Conservation (phyloP, 2,113 vertebrate genomes). For the Glaucomys volans region DNA sequence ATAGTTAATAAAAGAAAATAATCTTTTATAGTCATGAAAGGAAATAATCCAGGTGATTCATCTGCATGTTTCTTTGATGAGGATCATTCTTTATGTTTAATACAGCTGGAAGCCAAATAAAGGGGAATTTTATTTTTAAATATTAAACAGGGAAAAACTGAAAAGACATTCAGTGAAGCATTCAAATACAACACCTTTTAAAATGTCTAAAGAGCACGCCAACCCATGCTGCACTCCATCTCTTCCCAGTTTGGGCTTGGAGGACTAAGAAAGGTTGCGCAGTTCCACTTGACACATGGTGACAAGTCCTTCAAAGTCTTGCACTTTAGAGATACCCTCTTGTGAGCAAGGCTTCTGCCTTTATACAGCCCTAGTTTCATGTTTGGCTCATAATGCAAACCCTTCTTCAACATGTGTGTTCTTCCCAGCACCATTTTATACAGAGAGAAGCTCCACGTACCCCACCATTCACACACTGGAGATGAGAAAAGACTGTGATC, state of each 20-base stretch:
- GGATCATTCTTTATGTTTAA: slow-evolving; percentile 43
- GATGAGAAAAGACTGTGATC: not conserved
- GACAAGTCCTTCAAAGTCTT: not conserved
- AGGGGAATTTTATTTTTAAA: not conserved
- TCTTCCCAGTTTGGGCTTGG: not conserved
- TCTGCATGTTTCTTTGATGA: slow-evolving; percentile 62
- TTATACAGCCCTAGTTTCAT: not conserved
- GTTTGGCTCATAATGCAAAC: not conserved
- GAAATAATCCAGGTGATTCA: slow-evolving; percentile 50
- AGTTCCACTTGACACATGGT: not conserved
- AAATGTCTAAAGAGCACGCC: not conserved
- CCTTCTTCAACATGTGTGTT: not conserved
- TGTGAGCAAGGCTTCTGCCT: not conserved
- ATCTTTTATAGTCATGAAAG: slow-evolving; percentile 46
- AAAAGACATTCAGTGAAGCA: slow-evolving; percentile 38
- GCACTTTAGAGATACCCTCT: not conserved
- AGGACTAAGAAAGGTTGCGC: fast-evolving
- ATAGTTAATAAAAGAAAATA: slow-evolving; percentile 51
- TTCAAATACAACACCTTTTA: not conserved
- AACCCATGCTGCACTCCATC: not conserved
- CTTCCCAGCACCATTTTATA: not conserved
- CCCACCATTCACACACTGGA: not conserved
- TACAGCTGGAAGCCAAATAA: slow-evolving; percentile 47
- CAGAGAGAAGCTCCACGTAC: not conserved
- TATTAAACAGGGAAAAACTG: slow-evolving; percentile 33